Evolutionary conservation across 2,888 invertebrate species (phyloP).

Genomic region (Heliconius aoede): DNA sequence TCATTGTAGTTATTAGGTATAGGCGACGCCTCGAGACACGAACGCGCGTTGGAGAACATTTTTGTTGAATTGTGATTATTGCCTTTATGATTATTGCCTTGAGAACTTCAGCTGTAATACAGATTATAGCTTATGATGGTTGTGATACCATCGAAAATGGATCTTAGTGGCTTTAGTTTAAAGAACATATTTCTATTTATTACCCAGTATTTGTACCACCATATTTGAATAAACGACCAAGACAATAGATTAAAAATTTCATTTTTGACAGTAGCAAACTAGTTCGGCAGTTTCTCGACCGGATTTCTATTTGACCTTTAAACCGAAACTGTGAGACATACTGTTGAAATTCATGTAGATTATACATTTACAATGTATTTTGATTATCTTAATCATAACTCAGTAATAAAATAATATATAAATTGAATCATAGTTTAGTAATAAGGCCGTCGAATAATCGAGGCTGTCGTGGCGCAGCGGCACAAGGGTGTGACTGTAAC

Average conservation of each 20-base stretch:
- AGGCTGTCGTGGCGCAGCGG: too few relatives aligned
- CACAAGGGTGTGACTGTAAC: too few relatives aligned
- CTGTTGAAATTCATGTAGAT: neutral
- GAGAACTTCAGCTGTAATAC: conserved; percentile 36
- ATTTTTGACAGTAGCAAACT: conserved; percentile 33
- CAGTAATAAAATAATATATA: too few relatives aligned
- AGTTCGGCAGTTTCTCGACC: conserved; percentile 28
- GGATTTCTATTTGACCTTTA: conserved; percentile 24
- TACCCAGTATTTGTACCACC: neutral
- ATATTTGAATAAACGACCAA: conserved; percentile 21
- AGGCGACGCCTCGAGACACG: conserved; percentile 74
- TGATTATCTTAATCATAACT: neutral
- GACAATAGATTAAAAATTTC: conserved; percentile 28
- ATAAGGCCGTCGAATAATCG: too few relatives aligned
- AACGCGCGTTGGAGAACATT: conserved; percentile 34
- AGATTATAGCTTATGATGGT: conserved; percentile 21
- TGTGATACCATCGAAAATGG: neutral
- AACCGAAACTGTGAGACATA: neutral
- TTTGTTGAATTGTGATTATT: conserved; percentile 42
- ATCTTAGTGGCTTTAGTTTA: neutral
- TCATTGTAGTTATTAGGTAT: conserved; percentile 83
- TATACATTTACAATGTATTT: neutral
- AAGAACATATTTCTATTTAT: neutral
- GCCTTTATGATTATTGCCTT: conserved; percentile 40
- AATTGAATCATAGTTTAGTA: too few relatives aligned